These are phyloP conservation scores for Nasonovia ribisnigri DNA, from an alignment of 2,888 invertebrate species.

Conservation along the genomic window DNA sequence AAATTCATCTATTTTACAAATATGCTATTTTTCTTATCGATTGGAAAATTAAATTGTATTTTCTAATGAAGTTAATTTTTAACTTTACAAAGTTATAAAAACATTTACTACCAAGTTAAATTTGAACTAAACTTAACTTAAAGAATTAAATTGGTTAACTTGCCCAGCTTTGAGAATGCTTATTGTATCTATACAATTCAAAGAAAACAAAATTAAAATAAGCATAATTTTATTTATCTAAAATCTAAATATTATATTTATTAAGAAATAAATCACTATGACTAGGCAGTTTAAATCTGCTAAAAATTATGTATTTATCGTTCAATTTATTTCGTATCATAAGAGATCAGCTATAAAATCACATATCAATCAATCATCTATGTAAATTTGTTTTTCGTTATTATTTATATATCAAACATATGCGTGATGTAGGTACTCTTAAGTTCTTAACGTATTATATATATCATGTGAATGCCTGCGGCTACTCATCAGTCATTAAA, in stretches of 20 bases:
- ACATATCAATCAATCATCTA: background rate
- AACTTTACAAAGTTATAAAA: too few relatives aligned
- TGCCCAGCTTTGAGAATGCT: background rate
- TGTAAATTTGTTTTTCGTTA: background rate
- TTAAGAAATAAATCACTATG: background rate
- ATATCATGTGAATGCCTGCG: too few relatives aligned
- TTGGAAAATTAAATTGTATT: too few relatives aligned
- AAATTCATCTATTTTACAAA: too few relatives aligned
- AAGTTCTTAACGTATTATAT: too few relatives aligned
- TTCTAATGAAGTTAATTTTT: too few relatives aligned
- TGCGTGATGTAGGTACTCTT: too few relatives aligned
- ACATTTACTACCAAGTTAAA: too few relatives aligned
- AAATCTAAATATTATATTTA: background rate
- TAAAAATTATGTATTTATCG: background rate
- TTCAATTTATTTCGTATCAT: background rate
- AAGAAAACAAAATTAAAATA: background rate
- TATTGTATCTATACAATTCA: background rate
- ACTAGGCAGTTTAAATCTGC: background rate
- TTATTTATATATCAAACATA: background rate
- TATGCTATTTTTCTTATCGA: too few relatives aligned
- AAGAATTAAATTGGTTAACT: background rate
- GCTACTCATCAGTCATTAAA: too few relatives aligned
- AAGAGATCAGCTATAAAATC: background rate
- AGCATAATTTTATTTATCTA: background rate
- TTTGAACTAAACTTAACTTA: background rate